A percentile compares a stretch with the other conserved stretches of the same genome.
These are phyloP conservation scores for Phytoseiulus persimilis DNA, from an alignment of 2,888 invertebrate species.

Conservation along the genomic window DNA sequence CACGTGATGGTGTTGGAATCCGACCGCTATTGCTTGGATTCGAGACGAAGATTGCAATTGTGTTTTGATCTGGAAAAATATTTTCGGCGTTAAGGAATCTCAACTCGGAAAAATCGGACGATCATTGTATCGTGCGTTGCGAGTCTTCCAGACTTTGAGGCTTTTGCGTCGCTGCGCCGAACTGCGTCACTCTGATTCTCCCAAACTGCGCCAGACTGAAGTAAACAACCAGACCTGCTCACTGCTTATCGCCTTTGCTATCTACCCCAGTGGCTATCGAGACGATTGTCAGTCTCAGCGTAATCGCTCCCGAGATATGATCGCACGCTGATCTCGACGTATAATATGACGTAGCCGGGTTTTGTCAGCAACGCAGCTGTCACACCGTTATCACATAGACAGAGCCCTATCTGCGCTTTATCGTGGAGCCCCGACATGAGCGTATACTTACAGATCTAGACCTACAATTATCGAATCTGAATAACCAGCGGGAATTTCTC, in stretches of 20 bases:
- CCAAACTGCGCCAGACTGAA: not conserved
- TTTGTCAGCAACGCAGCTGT: not conserved
- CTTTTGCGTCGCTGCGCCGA: too few relatives aligned
- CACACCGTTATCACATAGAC: not conserved
- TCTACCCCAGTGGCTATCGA: not conserved
- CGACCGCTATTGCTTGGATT: conserved; percentile 67
- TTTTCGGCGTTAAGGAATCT: too few relatives aligned
- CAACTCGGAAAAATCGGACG: too few relatives aligned
- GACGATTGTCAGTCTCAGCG: not conserved
- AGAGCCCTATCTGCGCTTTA: not conserved
- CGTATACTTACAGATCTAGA: too few relatives aligned
- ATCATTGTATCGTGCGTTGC: too few relatives aligned
- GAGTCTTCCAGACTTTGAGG: too few relatives aligned
- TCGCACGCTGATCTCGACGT: not conserved
- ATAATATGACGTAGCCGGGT: not conserved
- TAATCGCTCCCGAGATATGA: not conserved
- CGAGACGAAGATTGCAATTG: conserved; percentile 64
- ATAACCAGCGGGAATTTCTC: too few relatives aligned
- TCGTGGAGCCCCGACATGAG: too few relatives aligned
- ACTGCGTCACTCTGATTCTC: too few relatives aligned
- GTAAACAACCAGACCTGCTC: not conserved
- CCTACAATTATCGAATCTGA: too few relatives aligned
- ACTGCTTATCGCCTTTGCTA: not conserved
- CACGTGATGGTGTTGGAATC: conserved; percentile 69
- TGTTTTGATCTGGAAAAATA: conserved; percentile 60